Percentiles rank a stretch among this genome's conserved stretches.
Conservation (phyloP, 1,140 invertebrate species). For the Brachystomella parvula region DNA sequence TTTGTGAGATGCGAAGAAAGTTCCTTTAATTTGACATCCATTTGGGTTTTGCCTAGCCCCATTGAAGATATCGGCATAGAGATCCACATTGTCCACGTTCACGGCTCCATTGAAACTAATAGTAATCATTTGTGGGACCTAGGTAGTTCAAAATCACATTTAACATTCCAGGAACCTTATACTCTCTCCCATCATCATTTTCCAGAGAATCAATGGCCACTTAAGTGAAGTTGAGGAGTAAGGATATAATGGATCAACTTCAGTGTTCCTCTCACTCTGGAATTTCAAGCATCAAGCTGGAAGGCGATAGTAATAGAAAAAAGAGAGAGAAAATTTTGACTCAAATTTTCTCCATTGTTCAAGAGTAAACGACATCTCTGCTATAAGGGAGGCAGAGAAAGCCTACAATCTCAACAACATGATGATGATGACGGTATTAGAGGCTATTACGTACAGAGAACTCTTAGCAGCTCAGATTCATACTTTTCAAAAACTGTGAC, state of each 20-base stretch:
- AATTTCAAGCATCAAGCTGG: too few species aligned
- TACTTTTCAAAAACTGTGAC: too few species aligned
- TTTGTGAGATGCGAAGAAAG: slow-evolving; percentile 93
- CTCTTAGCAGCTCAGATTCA: too few species aligned
- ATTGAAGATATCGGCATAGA: slow-evolving; percentile 84
- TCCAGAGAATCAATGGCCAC: not conserved
- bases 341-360: too few species aligned
- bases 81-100: slow-evolving; percentile 86
- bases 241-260: not conserved
- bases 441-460: too few species aligned
- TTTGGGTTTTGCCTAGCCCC: slow-evolving; percentile 79
- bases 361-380: too few species aligned
- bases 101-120: slow-evolving; percentile 89
- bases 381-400: too few species aligned
- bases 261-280: not conserved
- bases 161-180: not conserved
- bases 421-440: too few species aligned
- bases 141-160: not conserved
- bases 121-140: slow-evolving; percentile 87
- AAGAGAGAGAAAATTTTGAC: too few species aligned
- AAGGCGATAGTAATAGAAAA: too few species aligned
- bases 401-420: too few species aligned
- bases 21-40: slow-evolving; percentile 84
- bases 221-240: not conserved
- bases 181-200: not conserved